These are phyloP conservation scores for Ischnus inquisitorius DNA, from an alignment of 2,888 invertebrate species.

Conservation along the genomic window DNA sequence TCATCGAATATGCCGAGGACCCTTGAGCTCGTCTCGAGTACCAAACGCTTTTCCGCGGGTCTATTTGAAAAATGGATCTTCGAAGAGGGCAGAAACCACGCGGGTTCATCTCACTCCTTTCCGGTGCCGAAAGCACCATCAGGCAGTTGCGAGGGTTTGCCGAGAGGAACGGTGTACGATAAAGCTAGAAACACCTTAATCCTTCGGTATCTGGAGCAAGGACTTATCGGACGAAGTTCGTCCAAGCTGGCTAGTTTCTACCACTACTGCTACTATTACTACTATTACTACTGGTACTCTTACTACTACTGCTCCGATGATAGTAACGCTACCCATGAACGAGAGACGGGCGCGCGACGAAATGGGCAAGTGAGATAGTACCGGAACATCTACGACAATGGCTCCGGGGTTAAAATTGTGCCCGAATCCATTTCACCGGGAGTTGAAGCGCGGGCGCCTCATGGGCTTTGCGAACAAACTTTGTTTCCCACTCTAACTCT, in stretches of 20 bases:
- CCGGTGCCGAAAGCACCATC: neutral
- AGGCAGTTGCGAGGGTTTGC: neutral
- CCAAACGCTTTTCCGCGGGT: slow-evolving; percentile 55
- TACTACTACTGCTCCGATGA: too few species aligned
- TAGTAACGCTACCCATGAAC: neutral
- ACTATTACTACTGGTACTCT: neutral
- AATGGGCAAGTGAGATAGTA: slow-evolving; percentile 33
- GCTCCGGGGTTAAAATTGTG: slow-evolving; percentile 54
- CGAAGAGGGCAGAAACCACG: slow-evolving; percentile 28
- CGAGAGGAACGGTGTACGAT: slow-evolving; percentile 15
- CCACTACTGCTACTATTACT: neutral
- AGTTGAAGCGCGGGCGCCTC: slow-evolving; percentile 35
- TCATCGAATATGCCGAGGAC: slow-evolving; percentile 68
- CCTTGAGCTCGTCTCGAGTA: slow-evolving; percentile 65
- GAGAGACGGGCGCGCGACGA: slow-evolving; percentile 21
- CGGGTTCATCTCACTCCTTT: neutral
- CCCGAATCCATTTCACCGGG: slow-evolving; percentile 52
- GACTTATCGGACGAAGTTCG: slow-evolving; percentile 61
- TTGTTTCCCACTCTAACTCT: slow-evolving; percentile 37
- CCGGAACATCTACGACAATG: slow-evolving; percentile 35
- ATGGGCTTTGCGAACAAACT: slow-evolving; percentile 55
- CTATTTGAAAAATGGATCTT: slow-evolving; percentile 65
- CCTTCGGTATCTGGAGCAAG: slow-evolving; percentile 60
- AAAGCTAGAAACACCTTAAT: slow-evolving; percentile 61
- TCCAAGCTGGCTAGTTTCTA: slow-evolving; percentile 32